phyloP scores from a whole-genome alignment of 2,797 vertebrate species.

The Clarias pachynema region DNA sequence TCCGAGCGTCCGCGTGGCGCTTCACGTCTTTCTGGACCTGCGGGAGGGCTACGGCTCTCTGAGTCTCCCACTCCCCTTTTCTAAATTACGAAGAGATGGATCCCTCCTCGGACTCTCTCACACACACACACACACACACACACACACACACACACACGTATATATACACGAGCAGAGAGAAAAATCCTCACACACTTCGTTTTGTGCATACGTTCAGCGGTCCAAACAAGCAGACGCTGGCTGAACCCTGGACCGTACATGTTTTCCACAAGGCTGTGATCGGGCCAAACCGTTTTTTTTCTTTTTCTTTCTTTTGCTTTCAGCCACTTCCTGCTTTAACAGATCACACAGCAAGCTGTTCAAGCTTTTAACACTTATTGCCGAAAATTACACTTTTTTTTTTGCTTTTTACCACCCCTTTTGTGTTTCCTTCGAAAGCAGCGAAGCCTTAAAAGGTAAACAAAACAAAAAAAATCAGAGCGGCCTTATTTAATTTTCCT shows the following conservation, averaged over 20 bases:
- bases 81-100: slow-evolving; percentile 43
- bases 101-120: neutral
- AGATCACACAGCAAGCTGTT: neutral
- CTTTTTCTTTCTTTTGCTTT: too few species aligned
- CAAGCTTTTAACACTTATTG: neutral
- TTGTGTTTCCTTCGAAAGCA: slow-evolving; percentile 62
- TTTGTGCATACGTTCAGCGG: neutral
- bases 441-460: slow-evolving; percentile 49
- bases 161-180: neutral
- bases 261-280: neutral
- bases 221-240: slow-evolving; percentile 18
- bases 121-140: neutral
- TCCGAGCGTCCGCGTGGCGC: slow-evolving; percentile 60
- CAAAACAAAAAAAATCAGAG: slow-evolving; percentile 61
- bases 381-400: neutral
- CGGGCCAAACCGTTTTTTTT: neutral
- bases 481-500: slow-evolving; percentile 70
- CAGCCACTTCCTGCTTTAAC: neutral
- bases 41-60: slow-evolving; percentile 74
- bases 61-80: slow-evolving; percentile 48
- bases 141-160: neutral
- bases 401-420: slow-evolving; percentile 16
- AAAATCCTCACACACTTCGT: neutral
- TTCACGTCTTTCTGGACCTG: slow-evolving; percentile 67
- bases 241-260: neutral